phyloP scores from a whole-genome alignment of 2,888 invertebrate genomes.

The Brachynemurus nebulosus region DNA sequence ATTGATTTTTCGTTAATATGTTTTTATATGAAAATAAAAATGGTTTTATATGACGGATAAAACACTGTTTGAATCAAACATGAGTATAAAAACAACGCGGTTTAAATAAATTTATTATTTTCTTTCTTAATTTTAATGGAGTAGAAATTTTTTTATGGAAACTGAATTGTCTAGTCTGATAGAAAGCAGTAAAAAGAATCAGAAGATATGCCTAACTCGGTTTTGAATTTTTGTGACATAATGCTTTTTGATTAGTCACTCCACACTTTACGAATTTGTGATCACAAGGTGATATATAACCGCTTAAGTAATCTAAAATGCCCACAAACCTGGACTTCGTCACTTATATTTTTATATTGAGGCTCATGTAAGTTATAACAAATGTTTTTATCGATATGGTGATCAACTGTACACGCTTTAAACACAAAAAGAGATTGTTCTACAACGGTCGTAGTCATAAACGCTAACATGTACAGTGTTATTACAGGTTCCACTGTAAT shows the following conservation, averaged over 20 bases:
- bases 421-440: constrained; percentile 68
- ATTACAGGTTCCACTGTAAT: constrained; percentile 76
- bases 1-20: too few species aligned
- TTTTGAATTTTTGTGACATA: too few species aligned
- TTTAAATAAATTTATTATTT: too few species aligned
- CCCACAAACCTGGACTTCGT: constrained; percentile 61
- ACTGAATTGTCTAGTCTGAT: too few species aligned
- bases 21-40: too few species aligned
- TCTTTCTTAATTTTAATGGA: too few species aligned
- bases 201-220: too few species aligned
- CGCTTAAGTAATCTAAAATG: background rate
- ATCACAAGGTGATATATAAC: background rate
- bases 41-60: too few species aligned
- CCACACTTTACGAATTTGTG: background rate
- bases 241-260: background rate
- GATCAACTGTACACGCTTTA: constrained; percentile 63
- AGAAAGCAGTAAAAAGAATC: too few species aligned
- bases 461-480: constrained; percentile 81
- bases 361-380: constrained; percentile 47
- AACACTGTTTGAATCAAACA: too few species aligned
- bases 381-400: constrained; percentile 49
- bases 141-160: too few species aligned
- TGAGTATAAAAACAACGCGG: too few species aligned
- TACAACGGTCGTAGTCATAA: constrained; percentile 64
- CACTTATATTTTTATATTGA: constrained; percentile 42